Evolutionary conservation across 2,797 vertebrate genomes (phyloP).

Genomic region (Coranthus polyacanthus): DNA sequence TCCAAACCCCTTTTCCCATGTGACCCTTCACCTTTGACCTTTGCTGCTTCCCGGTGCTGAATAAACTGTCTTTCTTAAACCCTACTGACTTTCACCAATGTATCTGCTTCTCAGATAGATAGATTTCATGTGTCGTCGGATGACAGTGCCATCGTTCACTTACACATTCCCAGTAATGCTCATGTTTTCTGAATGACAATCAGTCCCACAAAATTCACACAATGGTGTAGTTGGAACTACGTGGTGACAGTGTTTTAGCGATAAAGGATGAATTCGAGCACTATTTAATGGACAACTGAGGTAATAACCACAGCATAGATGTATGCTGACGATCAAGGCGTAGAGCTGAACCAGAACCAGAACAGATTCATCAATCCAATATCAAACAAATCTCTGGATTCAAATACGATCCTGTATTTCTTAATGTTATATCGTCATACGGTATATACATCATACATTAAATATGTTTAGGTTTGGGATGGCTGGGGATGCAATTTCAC

Average conservation of each 20-base stretch:
- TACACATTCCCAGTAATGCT: background rate
- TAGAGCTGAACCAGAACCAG: too few relatives aligned
- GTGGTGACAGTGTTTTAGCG: slow-evolving; percentile 4
- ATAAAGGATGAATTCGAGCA: slow-evolving; percentile 22
- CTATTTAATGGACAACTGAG: background rate
- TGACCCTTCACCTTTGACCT: slow-evolving; percentile 64
- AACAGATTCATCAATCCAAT: background rate
- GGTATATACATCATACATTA: too few relatives aligned
- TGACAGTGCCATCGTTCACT: background rate
- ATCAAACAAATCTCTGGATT: too few relatives aligned
- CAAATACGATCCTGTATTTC: background rate
- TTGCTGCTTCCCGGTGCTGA: slow-evolving; percentile 75
- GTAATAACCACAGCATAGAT: background rate
- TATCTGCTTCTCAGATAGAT: slow-evolving; percentile 43
- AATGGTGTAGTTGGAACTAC: background rate
- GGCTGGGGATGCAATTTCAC: too few relatives aligned
- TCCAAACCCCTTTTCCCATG: slow-evolving; percentile 31
- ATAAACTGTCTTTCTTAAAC: slow-evolving; percentile 89
- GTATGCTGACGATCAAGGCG: too few relatives aligned
- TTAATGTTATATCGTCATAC: too few relatives aligned
- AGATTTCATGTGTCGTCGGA: background rate
- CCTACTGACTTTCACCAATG: slow-evolving; percentile 69
- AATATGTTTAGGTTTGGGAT: too few relatives aligned
- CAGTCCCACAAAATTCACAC: background rate
- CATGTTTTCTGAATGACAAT: background rate